These are phyloP conservation scores for Galaxias olidus DNA, from an alignment of 2,797 vertebrate species.

Conservation along the genomic window DNA sequence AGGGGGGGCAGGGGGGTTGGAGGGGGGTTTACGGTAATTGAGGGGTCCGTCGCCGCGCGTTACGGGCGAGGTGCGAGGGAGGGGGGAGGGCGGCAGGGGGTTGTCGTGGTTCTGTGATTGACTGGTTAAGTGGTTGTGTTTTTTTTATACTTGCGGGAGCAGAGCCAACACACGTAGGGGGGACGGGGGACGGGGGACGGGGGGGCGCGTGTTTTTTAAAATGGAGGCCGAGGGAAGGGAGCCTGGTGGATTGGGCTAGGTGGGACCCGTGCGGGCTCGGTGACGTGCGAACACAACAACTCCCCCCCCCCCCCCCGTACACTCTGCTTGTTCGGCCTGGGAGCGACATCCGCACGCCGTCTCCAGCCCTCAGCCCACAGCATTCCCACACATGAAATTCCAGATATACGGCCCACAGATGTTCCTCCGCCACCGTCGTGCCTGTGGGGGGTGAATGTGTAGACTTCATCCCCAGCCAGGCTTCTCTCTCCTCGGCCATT, in stretches of 20 bases:
- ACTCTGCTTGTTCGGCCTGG: slow-evolving; percentile 1
- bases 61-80: too few relatives aligned
- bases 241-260: too few relatives aligned
- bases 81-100: too few relatives aligned
- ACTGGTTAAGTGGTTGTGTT: too few relatives aligned
- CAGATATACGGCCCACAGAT: slow-evolving; percentile 51
- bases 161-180: too few relatives aligned
- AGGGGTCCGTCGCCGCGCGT: not conserved
- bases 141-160: too few relatives aligned
- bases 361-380: slow-evolving; percentile 29
- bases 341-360: slow-evolving; percentile 42
- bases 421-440: slow-evolving; percentile 50
- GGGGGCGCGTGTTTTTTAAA: too few relatives aligned
- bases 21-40: slow-evolving; percentile 31
- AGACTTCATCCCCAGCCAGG: slow-evolving; percentile 51
- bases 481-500: slow-evolving; percentile 60
- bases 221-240: too few relatives aligned
- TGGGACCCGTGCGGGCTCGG: too few relatives aligned
- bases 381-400: slow-evolving; percentile 30
- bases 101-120: too few relatives aligned
- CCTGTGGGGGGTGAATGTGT: slow-evolving; percentile 44
- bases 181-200: too few relatives aligned
- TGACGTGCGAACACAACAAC: not conserved
- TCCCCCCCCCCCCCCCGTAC: too few relatives aligned
- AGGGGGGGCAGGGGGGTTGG: slow-evolving; percentile 21